phyloP scores from a whole-genome alignment of 2,113 vertebrate species.

The Pelecanus crispus region DNA sequence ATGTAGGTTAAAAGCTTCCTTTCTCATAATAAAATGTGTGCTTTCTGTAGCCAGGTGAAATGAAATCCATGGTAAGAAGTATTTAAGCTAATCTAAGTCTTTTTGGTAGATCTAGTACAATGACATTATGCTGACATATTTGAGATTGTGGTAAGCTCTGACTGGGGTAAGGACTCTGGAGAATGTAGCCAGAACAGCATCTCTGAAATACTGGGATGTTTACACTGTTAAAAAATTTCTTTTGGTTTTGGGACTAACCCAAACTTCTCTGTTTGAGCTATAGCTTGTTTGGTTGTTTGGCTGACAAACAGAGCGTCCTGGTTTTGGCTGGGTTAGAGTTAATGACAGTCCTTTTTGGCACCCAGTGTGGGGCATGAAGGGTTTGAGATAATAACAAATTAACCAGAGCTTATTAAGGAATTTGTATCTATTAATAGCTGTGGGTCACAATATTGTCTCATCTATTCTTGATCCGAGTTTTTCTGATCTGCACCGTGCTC shows the following conservation, averaged over 20 bases:
- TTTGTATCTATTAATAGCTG: too few species aligned
- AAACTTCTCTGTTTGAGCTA: not conserved
- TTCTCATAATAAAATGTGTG: not conserved
- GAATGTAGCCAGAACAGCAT: not conserved
- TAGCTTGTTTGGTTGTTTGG: not conserved
- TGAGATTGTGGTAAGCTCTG: not conserved
- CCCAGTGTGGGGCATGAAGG: too few species aligned
- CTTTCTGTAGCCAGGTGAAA: not conserved
- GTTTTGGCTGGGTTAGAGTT: too few species aligned
- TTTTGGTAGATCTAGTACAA: not conserved
- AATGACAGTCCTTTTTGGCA: too few species aligned
- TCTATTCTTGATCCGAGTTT: too few species aligned
- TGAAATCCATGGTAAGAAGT: not conserved
- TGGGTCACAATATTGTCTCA: too few species aligned
- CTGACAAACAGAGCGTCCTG: not conserved
- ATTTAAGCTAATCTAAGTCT: not conserved
- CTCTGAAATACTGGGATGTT: not conserved
- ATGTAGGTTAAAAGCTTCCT: not conserved
- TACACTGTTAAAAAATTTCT: not conserved
- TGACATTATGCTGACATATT: not conserved
- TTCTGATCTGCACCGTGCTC: too few species aligned
- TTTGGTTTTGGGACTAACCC: not conserved
- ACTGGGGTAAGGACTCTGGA: not conserved
- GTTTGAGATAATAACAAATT: too few species aligned
- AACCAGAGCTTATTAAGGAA: too few species aligned